These are phyloP conservation scores for Arctopsyche grandis DNA, from an alignment of 1,140 invertebrate genomes.

Conservation along the genomic window DNA sequence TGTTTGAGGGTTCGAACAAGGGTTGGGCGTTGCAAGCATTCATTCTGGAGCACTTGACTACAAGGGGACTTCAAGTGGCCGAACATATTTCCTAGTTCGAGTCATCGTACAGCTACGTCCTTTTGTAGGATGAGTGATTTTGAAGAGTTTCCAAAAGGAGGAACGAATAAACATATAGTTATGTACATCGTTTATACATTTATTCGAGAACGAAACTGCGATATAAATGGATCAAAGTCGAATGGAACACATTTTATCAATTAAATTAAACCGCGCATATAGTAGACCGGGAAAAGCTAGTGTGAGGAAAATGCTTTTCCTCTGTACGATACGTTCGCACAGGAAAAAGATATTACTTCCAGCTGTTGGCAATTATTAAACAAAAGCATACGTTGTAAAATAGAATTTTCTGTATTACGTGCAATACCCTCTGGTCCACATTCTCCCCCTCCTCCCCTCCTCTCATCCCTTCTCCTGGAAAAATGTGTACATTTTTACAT, in stretches of 20 bases:
- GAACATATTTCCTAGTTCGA: constrained; percentile 31
- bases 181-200: too few relatives aligned
- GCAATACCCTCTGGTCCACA: neutral
- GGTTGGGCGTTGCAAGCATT: neutral
- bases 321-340: constrained; percentile 17
- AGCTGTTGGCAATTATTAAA: constrained; percentile 55
- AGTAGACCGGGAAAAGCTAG: neutral
- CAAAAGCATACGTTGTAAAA: constrained; percentile 54
- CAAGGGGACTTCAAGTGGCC: constrained; percentile 45
- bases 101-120: neutral
- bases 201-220: too few relatives aligned
- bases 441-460: too few relatives aligned
- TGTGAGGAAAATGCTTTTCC: neutral
- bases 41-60: constrained; percentile 22
- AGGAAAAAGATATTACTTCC: constrained; percentile 54
- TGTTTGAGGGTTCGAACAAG: neutral
- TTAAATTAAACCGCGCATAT: neutral
- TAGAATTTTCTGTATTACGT: constrained; percentile 45
- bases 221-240: too few relatives aligned
- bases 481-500: constrained; percentile 51
- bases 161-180: too few relatives aligned
- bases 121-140: neutral
- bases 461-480: too few relatives aligned
- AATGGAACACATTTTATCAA: too few relatives aligned
- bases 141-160: neutral